phyloP scores from a whole-genome alignment of 2,888 invertebrate genomes.

The Nymphalis urticae region DNA sequence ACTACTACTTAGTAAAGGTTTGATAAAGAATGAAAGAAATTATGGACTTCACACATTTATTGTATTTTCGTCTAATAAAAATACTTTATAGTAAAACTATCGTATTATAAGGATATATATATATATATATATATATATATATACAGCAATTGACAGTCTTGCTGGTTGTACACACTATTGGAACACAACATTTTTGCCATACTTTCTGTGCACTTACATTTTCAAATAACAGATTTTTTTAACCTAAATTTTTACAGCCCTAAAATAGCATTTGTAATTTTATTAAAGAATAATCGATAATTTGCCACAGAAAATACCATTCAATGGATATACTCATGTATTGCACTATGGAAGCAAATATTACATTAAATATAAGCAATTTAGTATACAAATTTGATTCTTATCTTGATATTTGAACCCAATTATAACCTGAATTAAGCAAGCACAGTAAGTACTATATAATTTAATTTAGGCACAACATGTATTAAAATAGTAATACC shows the following conservation, averaged over 20 bases:
- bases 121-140: constrained; percentile 70
- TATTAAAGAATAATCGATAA: constrained; percentile 48
- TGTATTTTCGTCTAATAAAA: constrained; percentile 82
- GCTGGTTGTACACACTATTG: constrained; percentile 71
- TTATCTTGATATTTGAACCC: constrained; percentile 30
- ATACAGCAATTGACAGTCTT: constrained; percentile 81
- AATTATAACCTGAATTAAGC: constrained; percentile 33
- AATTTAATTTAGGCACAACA: constrained; percentile 49
- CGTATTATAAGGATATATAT: constrained; percentile 67
- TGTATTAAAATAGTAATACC: constrained; percentile 37
- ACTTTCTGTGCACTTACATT: constrained; percentile 56
- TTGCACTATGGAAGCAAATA: constrained; percentile 67
- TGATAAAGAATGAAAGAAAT: constrained; percentile 44
- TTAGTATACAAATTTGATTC: constrained; percentile 27
- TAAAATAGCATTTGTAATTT: constrained; percentile 45
- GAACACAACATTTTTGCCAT: constrained; percentile 62
- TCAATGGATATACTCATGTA: constrained; percentile 64
- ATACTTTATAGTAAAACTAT: constrained; percentile 79
- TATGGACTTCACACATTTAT: constrained; percentile 81
- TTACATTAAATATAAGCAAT: constrained; percentile 31
- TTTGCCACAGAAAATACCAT: constrained; percentile 63
- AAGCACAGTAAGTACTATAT: constrained; percentile 46
- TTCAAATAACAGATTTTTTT: constrained; percentile 59
- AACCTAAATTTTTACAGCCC: constrained; percentile 75
- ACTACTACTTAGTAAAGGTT: background rate